Evolutionary conservation across 2,888 invertebrate genomes (phyloP), one percentile per base, ranked within the genome.

Genomic region (Trilocha varians): DNA sequence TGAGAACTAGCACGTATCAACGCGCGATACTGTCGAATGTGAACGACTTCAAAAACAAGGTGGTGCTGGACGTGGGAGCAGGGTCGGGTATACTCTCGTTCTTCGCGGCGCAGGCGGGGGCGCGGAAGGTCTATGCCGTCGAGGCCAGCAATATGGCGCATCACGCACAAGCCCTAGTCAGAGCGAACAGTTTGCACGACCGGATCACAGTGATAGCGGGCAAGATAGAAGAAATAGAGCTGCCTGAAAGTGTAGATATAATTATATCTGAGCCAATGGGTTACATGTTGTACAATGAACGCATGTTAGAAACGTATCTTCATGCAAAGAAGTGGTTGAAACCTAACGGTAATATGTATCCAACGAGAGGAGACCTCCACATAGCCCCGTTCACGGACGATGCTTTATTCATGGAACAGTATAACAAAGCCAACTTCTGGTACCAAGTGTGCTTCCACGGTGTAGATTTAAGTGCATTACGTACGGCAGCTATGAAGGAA

Each of bases 251-350:
- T 62, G 98, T 99, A 14, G 99, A 99, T 82, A 92, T 98, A 35
- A 98, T 99, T 59, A 96, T 99, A 55, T 98, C 98, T 1, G 99
- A 99, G 82, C 99, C 99, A 0, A 99, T 99, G 99, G 99, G 99
- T n/a, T 99, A 99, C 74, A 99, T 99, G 99, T 85, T 99, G 43
- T 98, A 98, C 77, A 99, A 99, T 84, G 99, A 99, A 77, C 89
- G 99, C 49, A 99, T 99, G 99, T 87, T 99, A 55, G 99, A 99
- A 85, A 98, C 98, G 0, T 99, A 97, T 85, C 87, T 99, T 47
- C 99, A 99, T 87, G 98, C 99, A 3, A 97, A 99, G 68, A 99
- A 99, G 74, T 99, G 98, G 97, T 87, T 99, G 33, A 93, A 93
- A 76, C 94, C 95, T 15, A 89, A 88, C 44, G 98, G 98, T 42